phyloP scores from a whole-genome alignment of 2,888 invertebrate species.

The Macrophya annulata region DNA sequence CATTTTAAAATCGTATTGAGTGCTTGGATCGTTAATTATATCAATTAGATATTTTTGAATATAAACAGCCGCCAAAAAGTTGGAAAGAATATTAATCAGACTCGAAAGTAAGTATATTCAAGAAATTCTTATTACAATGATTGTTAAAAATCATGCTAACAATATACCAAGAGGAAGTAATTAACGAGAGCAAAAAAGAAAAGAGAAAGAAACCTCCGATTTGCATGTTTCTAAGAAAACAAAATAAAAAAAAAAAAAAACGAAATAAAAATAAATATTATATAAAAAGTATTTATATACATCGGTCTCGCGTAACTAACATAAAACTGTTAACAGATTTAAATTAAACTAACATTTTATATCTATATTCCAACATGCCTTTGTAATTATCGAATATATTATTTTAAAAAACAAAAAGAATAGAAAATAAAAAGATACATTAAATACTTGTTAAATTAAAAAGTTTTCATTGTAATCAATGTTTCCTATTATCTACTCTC shows the following conservation, averaged over 20 bases:
- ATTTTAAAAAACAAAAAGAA: constrained; percentile 2
- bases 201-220: not conserved
- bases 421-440: not conserved
- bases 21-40: constrained; percentile 1
- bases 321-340: constrained; percentile 8
- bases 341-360: constrained; percentile 30
- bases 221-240: not conserved
- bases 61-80: not conserved
- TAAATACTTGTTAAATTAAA: constrained; percentile 27
- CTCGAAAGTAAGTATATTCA: constrained; percentile 15
- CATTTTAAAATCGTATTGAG: not conserved
- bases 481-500: not conserved
- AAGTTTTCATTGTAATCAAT: not conserved
- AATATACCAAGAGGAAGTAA: not conserved
- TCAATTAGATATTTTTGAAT: not conserved
- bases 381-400: constrained; percentile 43
- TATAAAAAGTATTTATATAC: constrained; percentile 30
- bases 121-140: not conserved
- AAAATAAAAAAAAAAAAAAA: not conserved
- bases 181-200: not conserved
- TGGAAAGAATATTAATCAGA: not conserved
- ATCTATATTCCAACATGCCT: constrained; percentile 45
- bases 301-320: not conserved
- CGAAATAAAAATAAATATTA: not conserved
- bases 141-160: not conserved